A percentile compares a stretch with the other conserved stretches of the same genome.
Evolutionary conservation across 2,888 invertebrate genomes (phyloP).

Genomic region (Eulithis testata): DNA sequence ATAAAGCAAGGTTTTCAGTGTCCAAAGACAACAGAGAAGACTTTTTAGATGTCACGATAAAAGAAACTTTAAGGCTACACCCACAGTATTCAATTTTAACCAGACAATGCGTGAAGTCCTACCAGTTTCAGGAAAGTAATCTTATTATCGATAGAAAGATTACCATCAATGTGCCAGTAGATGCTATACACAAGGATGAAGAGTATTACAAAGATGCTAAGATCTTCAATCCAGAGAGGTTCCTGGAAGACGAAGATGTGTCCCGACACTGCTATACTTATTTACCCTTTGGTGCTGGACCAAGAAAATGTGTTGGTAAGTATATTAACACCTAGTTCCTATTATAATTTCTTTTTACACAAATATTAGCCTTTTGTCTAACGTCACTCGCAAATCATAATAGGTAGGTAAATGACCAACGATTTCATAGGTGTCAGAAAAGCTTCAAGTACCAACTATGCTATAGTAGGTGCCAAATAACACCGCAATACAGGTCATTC

Average conservation of each 20-base stretch:
- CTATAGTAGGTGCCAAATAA: too few species aligned
- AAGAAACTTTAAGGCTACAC: constrained; percentile 73
- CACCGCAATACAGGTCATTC: too few species aligned
- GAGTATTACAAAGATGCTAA: constrained; percentile 63
- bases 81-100: constrained; percentile 71
- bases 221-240: constrained; percentile 71
- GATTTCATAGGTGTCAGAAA: too few species aligned
- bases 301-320: constrained; percentile 77
- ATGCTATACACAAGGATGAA: constrained; percentile 68
- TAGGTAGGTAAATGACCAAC: too few species aligned
- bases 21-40: constrained; percentile 55
- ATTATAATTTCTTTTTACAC: too few species aligned
- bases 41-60: constrained; percentile 67
- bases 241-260: constrained; percentile 55
- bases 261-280: constrained; percentile 59
- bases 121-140: constrained; percentile 65
- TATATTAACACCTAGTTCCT: constrained; percentile 7
- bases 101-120: constrained; percentile 69
- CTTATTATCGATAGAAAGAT: constrained; percentile 68
- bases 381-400: too few species aligned
- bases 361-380: too few species aligned
- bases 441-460: too few species aligned
- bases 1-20: constrained; percentile 58
- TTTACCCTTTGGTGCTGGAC: constrained; percentile 76
- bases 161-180: constrained; percentile 69